Conservation (phyloP, 2,888 invertebrate species). For the Malthinus flaveolus region DNA sequence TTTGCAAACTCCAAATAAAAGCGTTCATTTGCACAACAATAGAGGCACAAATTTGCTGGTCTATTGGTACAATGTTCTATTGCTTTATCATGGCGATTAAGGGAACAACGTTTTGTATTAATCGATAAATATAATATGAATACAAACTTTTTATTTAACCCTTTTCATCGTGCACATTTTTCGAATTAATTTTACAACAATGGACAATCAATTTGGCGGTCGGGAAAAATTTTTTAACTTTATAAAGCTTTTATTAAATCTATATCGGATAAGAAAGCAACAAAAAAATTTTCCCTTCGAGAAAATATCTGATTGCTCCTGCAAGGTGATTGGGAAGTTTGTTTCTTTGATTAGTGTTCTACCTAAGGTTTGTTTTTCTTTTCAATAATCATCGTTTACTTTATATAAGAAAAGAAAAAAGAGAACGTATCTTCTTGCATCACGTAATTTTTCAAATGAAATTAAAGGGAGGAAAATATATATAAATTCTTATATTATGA, state of each 20-base stretch:
- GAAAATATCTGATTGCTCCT: slow-evolving; percentile 2
- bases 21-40: slow-evolving; percentile 56
- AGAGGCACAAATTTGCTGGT: slow-evolving; percentile 50
- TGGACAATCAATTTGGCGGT: background rate
- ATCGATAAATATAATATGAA: slow-evolving; percentile 3
- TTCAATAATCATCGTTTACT: slow-evolving; percentile 28
- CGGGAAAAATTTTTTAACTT: background rate
- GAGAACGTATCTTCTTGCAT: slow-evolving; percentile 21
- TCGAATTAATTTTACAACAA: slow-evolving; percentile 4
- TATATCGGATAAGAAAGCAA: background rate
- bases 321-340: slow-evolving; percentile 21
- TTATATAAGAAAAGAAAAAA: background rate
- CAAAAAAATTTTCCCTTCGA: background rate
- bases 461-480: slow-evolving; percentile 5
- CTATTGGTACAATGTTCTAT: slow-evolving; percentile 35
- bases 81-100: slow-evolving; percentile 26
- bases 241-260: background rate
- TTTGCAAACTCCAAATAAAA: slow-evolving; percentile 50
- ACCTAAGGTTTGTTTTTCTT: slow-evolving; percentile 22
- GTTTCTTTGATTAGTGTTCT: slow-evolving; percentile 17
- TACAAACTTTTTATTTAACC: slow-evolving; percentile 1
- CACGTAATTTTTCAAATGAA: slow-evolving; percentile 21
- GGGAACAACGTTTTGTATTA: slow-evolving; percentile 19
- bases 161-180: slow-evolving; percentile 1
- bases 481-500: too few species aligned